phyloP scores from a whole-genome alignment of 2,113 vertebrate genomes.

The Vireo altiloquus region DNA sequence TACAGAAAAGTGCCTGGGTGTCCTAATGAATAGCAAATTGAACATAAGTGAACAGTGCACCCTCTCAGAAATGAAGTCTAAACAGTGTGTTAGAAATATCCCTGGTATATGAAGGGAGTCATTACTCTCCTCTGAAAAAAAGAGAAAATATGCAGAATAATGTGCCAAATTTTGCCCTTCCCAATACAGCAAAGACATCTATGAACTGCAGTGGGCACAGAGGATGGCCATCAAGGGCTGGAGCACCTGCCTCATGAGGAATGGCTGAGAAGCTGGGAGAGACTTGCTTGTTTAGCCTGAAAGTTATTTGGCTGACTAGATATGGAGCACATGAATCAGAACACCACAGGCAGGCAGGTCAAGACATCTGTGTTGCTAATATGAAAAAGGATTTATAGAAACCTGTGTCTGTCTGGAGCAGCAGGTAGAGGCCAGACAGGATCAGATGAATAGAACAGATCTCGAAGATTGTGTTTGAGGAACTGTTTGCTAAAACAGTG shows the following conservation, averaged over 20 bases:
- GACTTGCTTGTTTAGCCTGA: not conserved
- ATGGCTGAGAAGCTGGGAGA: not conserved
- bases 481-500: not conserved
- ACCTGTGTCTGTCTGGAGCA: not conserved
- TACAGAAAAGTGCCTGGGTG: not conserved
- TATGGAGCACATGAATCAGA: not conserved
- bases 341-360: rapidly evolving
- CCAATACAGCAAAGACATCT: not conserved
- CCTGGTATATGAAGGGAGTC: not conserved
- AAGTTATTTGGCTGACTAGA: not conserved
- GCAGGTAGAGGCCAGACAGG: not conserved
- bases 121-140: not conserved
- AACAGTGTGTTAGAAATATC: not conserved
- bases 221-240: not conserved
- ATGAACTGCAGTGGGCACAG: not conserved
- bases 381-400: not conserved
- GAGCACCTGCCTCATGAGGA: not conserved
- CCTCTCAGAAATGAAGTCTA: not conserved
- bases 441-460: not conserved
- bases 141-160: not conserved
- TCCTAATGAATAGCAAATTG: not conserved
- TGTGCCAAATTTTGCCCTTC: not conserved
- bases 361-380: not conserved
- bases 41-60: not conserved
- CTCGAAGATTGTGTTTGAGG: not conserved